Conservation (phyloP, 2,797 vertebrate species). For the Anniella stebbinsi region DNA sequence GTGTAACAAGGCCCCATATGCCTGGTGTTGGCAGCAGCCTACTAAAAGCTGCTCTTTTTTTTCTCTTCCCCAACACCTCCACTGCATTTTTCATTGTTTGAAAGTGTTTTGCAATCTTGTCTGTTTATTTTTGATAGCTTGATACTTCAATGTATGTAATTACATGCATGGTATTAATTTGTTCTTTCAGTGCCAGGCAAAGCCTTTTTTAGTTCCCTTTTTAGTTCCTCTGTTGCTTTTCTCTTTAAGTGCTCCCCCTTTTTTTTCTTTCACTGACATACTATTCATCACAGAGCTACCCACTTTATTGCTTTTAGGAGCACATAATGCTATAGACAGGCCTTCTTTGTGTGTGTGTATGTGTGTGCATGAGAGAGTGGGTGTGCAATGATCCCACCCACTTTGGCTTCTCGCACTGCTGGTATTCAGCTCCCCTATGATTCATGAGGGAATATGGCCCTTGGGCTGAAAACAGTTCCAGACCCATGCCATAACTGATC, state of each 20-base stretch:
- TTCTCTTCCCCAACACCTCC: not conserved
- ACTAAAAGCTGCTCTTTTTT: not conserved
- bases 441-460: too few relatives aligned
- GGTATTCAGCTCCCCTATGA: too few relatives aligned
- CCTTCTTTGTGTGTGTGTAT: too few relatives aligned
- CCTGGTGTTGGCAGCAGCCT: not conserved
- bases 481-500: too few relatives aligned
- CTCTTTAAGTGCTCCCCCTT: not conserved
- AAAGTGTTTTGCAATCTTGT: conserved; percentile 50
- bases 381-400: too few relatives aligned
- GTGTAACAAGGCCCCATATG: not conserved
- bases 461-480: too few relatives aligned
- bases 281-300: too few relatives aligned
- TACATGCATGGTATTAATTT: not conserved
- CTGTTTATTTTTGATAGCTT: conserved; percentile 62
- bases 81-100: conserved; percentile 46
- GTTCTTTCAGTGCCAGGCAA: not conserved
- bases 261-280: not conserved
- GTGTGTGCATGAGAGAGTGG: too few relatives aligned
- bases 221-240: not conserved
- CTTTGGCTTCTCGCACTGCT: too few relatives aligned
- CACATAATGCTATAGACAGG: too few relatives aligned
- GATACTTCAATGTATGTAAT: conserved; percentile 39
- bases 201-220: not conserved
- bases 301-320: too few relatives aligned